These are phyloP conservation scores for Paramormyrops kingsleyae DNA, from an alignment of 2,113 vertebrate species.

Conservation along the genomic window DNA sequence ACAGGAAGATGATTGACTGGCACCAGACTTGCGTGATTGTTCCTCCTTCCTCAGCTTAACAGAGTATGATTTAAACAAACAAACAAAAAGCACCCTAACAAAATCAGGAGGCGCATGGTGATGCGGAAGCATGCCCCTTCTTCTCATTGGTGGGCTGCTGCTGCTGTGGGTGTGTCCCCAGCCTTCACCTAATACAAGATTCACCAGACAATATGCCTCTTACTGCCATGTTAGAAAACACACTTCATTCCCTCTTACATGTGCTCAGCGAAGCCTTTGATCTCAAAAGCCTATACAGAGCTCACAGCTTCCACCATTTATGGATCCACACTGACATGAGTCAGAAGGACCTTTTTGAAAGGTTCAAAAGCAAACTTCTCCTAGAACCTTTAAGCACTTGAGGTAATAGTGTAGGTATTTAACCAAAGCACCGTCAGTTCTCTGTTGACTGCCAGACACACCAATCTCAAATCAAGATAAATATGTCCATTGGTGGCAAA, in stretches of 20 bases:
- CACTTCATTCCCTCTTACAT: neutral
- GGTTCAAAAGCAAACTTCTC: neutral
- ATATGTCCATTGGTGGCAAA: neutral
- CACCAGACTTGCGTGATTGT: neutral
- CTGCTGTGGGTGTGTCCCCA: neutral
- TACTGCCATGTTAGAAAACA: neutral
- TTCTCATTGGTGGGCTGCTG: neutral
- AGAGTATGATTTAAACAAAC: neutral
- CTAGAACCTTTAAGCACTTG: neutral
- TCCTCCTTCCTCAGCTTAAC: neutral
- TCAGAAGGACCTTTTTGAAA: neutral
- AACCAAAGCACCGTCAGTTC: neutral
- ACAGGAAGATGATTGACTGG: neutral
- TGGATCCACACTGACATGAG: neutral
- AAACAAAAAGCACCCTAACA: neutral
- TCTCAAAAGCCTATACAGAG: neutral
- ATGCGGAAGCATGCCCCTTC: neutral
- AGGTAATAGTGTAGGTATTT: neutral
- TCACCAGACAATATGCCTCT: neutral
- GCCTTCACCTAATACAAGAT: neutral
- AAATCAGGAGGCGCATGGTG: neutral
- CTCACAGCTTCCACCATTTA: neutral
- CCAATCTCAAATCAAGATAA: neutral
- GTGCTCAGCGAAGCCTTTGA: neutral
- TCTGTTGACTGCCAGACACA: neutral